These are phyloP conservation scores for Merluccius polli DNA, from an alignment of 2,797 vertebrate species.

Conservation along the genomic window DNA sequence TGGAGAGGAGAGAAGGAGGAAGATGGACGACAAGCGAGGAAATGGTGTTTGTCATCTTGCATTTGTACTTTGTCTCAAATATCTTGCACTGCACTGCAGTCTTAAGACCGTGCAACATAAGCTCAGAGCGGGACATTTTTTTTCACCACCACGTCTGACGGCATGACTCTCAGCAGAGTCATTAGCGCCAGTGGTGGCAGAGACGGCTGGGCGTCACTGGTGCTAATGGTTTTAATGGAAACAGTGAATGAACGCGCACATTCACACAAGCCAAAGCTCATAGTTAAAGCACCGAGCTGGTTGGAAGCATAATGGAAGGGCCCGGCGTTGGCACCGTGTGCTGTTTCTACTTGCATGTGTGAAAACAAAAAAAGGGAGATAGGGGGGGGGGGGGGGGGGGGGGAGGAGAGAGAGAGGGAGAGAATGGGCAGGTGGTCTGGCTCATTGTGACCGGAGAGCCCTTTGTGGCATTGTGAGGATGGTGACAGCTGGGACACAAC, in stretches of 20 bases:
- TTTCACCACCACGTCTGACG: too few species aligned
- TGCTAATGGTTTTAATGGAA: conserved; percentile 18
- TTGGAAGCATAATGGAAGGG: conserved; percentile 45
- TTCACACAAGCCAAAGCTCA: background rate
- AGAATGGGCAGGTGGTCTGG: background rate
- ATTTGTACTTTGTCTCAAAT: too few species aligned
- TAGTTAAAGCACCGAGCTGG: conserved; percentile 16
- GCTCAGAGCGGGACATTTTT: background rate
- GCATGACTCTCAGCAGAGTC: conserved; percentile 15
- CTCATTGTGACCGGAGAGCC: background rate
- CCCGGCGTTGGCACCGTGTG: conserved; percentile 28
- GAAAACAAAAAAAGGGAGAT: background rate
- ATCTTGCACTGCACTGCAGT: too few species aligned
- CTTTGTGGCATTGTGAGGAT: conserved; percentile 1
- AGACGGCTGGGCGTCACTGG: conserved; percentile 39
- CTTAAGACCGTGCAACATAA: background rate
- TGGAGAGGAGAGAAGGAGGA: background rate
- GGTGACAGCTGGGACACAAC: background rate
- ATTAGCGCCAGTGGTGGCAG: conserved; percentile 31
- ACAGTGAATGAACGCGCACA: background rate
- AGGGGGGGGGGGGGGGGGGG: background rate
- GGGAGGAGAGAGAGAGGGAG: background rate
- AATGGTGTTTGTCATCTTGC: conserved; percentile 6
- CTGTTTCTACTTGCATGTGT: conserved; percentile 34
- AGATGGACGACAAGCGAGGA: background rate